phyloP scores from a whole-genome alignment of 2,113 vertebrate genomes.

The Pelvicachromis taeniatus region DNA sequence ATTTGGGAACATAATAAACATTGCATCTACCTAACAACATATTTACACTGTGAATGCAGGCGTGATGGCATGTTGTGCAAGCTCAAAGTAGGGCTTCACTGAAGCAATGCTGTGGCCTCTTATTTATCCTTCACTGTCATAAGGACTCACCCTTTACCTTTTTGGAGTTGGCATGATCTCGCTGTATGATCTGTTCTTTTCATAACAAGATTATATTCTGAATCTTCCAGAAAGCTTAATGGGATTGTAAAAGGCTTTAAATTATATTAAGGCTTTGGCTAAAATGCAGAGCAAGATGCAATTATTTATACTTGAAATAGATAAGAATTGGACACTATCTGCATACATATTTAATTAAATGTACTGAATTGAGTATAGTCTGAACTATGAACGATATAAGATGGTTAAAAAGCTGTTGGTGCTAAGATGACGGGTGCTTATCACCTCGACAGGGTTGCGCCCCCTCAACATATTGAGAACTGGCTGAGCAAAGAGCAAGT shows the following conservation, averaged over 20 bases:
- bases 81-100: not conserved
- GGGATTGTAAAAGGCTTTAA: not conserved
- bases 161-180: not conserved
- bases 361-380: not conserved
- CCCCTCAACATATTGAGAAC: not conserved
- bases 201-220: not conserved
- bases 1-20: not conserved
- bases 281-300: not conserved
- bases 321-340: not conserved
- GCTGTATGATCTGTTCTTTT: not conserved
- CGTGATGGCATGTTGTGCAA: not conserved
- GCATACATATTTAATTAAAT: not conserved
- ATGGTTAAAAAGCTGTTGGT: not conserved
- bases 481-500: slow-evolving; percentile 1
- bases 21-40: not conserved
- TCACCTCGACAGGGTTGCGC: not conserved
- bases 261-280: not conserved
- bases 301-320: not conserved
- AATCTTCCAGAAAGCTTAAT: not conserved
- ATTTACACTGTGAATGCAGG: not conserved
- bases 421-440: slow-evolving; percentile 6
- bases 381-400: not conserved
- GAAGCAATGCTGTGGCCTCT: not conserved
- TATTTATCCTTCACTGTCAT: not conserved
- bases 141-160: not conserved